phyloP scores from a whole-genome alignment of 2,797 vertebrate genomes.

The Amblyraja radiata region DNA sequence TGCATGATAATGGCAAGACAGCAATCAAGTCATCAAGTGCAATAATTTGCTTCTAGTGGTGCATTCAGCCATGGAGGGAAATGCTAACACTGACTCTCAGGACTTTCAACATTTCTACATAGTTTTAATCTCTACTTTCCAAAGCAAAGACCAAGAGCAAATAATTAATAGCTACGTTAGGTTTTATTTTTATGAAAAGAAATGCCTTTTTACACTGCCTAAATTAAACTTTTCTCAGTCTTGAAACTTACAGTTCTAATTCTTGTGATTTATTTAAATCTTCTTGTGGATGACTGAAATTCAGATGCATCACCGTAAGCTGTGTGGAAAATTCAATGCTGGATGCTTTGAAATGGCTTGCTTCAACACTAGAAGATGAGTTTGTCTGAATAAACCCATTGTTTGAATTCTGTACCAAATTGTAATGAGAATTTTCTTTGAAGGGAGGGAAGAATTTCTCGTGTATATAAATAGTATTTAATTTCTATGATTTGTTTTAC shows the following conservation, averaged over 20 bases:
- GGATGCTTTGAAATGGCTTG: background rate
- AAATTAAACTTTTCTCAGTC: background rate
- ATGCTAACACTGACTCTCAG: background rate
- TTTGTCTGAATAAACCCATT: background rate
- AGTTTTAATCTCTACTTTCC: too few relatives aligned
- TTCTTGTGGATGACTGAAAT: too few relatives aligned
- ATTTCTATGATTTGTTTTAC: background rate
- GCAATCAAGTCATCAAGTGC: background rate
- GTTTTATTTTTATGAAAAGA: background rate
- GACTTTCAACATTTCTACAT: background rate
- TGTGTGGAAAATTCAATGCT: background rate
- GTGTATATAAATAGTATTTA: background rate
- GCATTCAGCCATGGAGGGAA: background rate
- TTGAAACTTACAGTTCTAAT: too few relatives aligned
- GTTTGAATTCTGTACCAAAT: background rate
- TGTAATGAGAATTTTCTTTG: background rate
- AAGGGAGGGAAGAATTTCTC: background rate
- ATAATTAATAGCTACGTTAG: too few relatives aligned
- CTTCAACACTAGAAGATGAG: background rate
- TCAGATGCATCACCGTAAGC: background rate
- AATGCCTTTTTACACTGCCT: background rate
- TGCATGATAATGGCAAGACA: background rate
- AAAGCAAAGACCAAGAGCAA: conserved; percentile 17
- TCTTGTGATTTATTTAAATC: too few relatives aligned
- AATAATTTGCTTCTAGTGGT: background rate